Evolutionary conservation across 2,113 vertebrate species (phyloP).

Genomic region (Porphyrio hochstetteri): DNA sequence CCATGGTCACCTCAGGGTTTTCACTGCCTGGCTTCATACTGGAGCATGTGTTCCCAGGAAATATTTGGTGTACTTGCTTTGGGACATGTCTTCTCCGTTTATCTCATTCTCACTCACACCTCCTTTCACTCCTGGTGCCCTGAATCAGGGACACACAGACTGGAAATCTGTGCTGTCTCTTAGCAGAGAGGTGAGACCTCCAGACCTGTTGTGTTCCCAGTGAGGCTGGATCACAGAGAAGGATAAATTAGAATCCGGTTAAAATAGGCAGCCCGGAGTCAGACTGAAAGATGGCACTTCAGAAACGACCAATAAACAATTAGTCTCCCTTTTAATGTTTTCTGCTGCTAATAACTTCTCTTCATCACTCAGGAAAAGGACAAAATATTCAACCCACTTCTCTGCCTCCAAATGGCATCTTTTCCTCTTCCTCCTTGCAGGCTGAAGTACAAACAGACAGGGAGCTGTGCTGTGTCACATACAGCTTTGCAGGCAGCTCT

Average conservation of each 20-base stretch:
- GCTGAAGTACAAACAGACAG: background rate
- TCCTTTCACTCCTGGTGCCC: background rate
- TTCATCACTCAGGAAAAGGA: background rate
- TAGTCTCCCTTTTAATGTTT: background rate
- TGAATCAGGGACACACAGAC: background rate
- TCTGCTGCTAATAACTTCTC: background rate
- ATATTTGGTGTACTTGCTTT: background rate
- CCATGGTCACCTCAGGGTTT: background rate
- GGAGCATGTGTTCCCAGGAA: background rate
- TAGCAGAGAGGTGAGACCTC: background rate
- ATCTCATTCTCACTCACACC: accelerated
- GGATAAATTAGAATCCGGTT: background rate
- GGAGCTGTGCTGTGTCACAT: background rate
- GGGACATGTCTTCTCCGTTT: background rate
- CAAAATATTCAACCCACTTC: background rate
- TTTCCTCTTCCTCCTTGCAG: background rate
- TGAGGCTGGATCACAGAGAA: background rate
- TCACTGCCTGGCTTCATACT: background rate
- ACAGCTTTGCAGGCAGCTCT: background rate
- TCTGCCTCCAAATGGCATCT: background rate
- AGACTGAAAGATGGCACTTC: background rate
- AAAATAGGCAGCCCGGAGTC: background rate
- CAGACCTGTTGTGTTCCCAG: background rate
- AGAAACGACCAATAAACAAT: constrained; percentile 2
- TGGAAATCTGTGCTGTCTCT: background rate